Base-by-base conservation (phyloP, 2,113 vertebrate species). In the Telmatochromis sp. region DNA sequence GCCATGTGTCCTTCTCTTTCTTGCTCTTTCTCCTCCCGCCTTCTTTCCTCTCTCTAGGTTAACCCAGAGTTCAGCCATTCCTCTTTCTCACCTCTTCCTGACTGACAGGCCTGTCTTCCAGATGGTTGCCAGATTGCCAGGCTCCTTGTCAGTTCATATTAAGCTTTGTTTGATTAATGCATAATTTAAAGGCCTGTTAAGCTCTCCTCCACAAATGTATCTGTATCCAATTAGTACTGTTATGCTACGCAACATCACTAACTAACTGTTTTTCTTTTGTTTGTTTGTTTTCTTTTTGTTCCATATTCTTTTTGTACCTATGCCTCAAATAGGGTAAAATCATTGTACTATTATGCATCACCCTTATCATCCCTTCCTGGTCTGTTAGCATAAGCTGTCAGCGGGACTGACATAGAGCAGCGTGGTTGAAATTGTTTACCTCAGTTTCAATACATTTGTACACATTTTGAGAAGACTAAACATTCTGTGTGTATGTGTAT, bases 81-180 rank as follows among this genome's bases (percentile, higher is more conserved):
- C 45, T 95, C 89, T 85, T 92, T 95, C 93, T 93, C 92, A 94
- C 93, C 93, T 94, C 93, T 85, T 49, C 83, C 78, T 94, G 94
- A 95, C 90, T 94, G 95, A 94, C 94, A 95, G 79, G 83, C 83
- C 83, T 90, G 91, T 94, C 88, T 94, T 95, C 95, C 94, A 95
- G 93, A 94, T 96, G 94, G 93, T 86, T 87, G 85, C 94, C 95
- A 95, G 93, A 95, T 93, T 95, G 90, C 89, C 84, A 86, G 87
- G 86, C 87, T 92, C 85, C 86, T 86, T 95, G 94, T 96, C 94
- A 93, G 89, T 93, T 95, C 89, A 85, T 86, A 94, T 96, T 94
- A 93, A 92, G 80, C 80, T 86, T 84, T 87, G 89, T 94, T 94
- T 95, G 90, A 96, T 95, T 91, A 94, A 94, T 95, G 93, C 87